Evolutionary conservation across 2,113 vertebrate species (phyloP).

Genomic region (Notothenia rossii): DNA sequence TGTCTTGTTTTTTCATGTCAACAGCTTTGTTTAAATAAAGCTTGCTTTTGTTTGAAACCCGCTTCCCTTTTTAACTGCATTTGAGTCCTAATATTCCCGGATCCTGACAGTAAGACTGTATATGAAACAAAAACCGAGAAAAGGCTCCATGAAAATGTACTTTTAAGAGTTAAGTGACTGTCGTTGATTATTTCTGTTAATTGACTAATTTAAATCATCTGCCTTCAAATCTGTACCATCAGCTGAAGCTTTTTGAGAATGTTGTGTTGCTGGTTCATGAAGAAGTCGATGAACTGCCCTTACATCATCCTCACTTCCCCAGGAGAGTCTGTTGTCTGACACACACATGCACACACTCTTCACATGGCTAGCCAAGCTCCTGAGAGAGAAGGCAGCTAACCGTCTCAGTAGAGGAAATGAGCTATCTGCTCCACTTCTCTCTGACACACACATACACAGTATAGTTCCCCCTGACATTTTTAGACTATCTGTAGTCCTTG

Average conservation of each 20-base stretch:
- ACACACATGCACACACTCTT: conserved; percentile 29
- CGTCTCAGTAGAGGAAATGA: conserved; percentile 71
- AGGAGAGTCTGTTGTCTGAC: conserved; percentile 58
- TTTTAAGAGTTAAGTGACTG: too few species aligned
- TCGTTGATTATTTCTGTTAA: too few species aligned
- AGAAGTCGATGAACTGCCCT: conserved; percentile 57
- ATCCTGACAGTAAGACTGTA: too few species aligned
- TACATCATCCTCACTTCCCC: conserved; percentile 55
- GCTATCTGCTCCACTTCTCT: conserved; percentile 71
- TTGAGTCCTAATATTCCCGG: too few species aligned
- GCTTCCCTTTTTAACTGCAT: too few species aligned
- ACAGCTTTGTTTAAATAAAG: too few species aligned
- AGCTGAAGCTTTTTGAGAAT: conserved; percentile 1
- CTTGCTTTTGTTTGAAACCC: too few species aligned
- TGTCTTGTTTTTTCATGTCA: too few species aligned
- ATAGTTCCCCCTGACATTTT: conserved; percentile 56
- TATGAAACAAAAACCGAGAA: too few species aligned
- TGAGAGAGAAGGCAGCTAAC: conserved; percentile 67
- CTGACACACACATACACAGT: conserved; percentile 26
- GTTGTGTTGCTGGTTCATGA: conserved; percentile 1
- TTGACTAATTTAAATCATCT: neutral
- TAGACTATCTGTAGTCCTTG: conserved; percentile 41
- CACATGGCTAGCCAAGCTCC: conserved; percentile 63
- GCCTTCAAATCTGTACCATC: neutral
- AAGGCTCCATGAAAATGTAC: too few species aligned